These are phyloP conservation scores for Hipparchia semele DNA, from an alignment of 2,888 invertebrate genomes.

Conservation along the genomic window DNA sequence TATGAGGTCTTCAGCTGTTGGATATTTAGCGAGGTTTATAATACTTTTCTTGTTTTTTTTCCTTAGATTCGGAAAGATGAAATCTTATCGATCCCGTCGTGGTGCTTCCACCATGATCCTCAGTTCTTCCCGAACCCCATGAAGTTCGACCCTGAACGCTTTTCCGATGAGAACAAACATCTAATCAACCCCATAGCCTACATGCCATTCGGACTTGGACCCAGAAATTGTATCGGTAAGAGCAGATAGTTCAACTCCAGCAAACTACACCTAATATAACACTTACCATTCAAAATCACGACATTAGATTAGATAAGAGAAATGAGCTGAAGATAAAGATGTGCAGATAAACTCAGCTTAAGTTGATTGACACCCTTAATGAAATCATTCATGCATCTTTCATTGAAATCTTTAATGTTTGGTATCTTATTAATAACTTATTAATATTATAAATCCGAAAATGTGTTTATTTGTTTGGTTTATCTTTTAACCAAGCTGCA, in stretches of 20 bases:
- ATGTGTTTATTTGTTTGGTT: no score
- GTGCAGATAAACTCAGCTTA: no score
- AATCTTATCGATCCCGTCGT: constrained; percentile 61
- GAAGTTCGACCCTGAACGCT: constrained; percentile 62
- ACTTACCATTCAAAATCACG: background rate
- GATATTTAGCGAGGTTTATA: no score
- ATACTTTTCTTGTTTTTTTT: constrained; percentile 18
- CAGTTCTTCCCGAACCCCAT: constrained; percentile 55
- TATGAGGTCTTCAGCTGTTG: no score
- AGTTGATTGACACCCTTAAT: no score
- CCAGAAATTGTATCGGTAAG: constrained; percentile 82
- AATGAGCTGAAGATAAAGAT: no score
- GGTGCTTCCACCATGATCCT: constrained; percentile 56
- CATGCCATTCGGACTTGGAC: constrained; percentile 81
- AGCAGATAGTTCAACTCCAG: background rate
- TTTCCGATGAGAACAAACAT: constrained; percentile 68
- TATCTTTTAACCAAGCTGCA: no score
- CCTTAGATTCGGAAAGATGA: constrained; percentile 59
- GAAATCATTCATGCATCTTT: no score
- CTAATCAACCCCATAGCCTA: constrained; percentile 58
- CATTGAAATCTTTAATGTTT: no score
- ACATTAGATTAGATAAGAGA: background rate
- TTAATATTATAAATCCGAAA: no score
- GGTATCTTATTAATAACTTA: no score
- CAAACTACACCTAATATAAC: background rate